These are phyloP conservation scores for Tenthredo amoena DNA, from an alignment of 2,888 invertebrate species.

Conservation along the genomic window DNA sequence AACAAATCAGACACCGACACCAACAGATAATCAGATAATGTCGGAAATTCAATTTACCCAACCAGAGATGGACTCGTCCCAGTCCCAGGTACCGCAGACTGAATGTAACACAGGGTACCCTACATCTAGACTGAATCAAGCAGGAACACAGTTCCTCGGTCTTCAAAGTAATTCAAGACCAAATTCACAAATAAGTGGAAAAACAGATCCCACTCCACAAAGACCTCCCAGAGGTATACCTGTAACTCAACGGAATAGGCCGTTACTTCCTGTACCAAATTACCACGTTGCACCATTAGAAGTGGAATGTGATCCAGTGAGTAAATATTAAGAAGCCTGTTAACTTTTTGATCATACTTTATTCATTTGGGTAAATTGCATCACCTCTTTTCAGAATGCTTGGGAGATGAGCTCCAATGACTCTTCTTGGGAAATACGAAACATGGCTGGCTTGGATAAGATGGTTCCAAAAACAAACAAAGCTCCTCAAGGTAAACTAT, in stretches of 20 bases:
- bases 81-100: constrained; percentile 43
- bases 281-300: constrained; percentile 79
- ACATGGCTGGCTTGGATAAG: constrained; percentile 83
- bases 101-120: constrained; percentile 51
- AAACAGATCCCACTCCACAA: constrained; percentile 45
- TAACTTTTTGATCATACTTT: constrained; percentile 40
- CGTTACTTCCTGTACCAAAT: constrained; percentile 23
- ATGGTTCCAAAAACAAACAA: constrained; percentile 76
- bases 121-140: constrained; percentile 52
- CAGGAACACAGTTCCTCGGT: constrained; percentile 54
- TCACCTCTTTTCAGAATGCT: constrained; percentile 79
- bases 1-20: constrained; percentile 56
- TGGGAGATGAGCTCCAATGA: constrained; percentile 79
- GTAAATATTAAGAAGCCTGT: constrained; percentile 67
- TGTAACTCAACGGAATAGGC: constrained; percentile 29
- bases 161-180: constrained; percentile 55
- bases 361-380: neutral
- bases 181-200: constrained; percentile 54
- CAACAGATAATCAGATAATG: constrained; percentile 46
- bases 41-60: constrained; percentile 57
- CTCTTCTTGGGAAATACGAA: constrained; percentile 78
- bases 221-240: constrained; percentile 51
- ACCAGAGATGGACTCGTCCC: constrained; percentile 56
- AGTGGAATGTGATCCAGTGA: constrained; percentile 87
- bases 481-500: constrained; percentile 60